A percentile compares a stretch with the other conserved stretches of the same genome.
Conservation (phyloP, 1,140 invertebrate genomes). For the Bombus polaris region DNA sequence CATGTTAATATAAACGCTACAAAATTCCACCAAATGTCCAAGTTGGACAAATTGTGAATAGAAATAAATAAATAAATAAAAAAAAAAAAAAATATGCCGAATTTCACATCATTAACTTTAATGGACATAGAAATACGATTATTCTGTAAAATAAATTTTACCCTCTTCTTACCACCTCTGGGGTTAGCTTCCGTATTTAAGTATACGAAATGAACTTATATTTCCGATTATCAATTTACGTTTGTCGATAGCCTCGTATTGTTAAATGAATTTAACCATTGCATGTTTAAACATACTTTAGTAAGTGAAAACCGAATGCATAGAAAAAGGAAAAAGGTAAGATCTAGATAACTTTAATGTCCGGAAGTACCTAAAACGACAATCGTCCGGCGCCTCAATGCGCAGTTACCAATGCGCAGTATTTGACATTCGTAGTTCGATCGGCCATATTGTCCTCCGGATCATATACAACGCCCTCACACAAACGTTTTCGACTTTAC, state of each 20-base stretch:
- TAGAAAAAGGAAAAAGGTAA: neutral
- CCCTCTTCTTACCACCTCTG: constrained; percentile 30
- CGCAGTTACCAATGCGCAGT: constrained; percentile 66
- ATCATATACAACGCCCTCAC: constrained; percentile 84
- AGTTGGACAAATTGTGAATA: too few species aligned
- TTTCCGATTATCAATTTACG: too few species aligned
- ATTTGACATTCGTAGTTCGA: constrained; percentile 71
- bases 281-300: neutral
- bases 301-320: neutral
- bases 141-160: constrained; percentile 10
- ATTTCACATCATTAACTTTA: too few species aligned
- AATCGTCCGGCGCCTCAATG: constrained; percentile 45
- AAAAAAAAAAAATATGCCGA: too few species aligned
- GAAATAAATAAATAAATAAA: too few species aligned
- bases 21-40: too few species aligned
- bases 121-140: too few species aligned
- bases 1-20: too few species aligned
- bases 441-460: constrained; percentile 74
- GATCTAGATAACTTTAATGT: constrained; percentile 8
- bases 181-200: neutral
- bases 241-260: neutral
- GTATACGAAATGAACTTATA: neutral
- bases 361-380: constrained; percentile 50
- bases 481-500: constrained; percentile 83
- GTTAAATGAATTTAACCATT: neutral